Evolutionary conservation across 2,113 vertebrate species (phyloP).

Genomic region (Blennius ocellaris): DNA sequence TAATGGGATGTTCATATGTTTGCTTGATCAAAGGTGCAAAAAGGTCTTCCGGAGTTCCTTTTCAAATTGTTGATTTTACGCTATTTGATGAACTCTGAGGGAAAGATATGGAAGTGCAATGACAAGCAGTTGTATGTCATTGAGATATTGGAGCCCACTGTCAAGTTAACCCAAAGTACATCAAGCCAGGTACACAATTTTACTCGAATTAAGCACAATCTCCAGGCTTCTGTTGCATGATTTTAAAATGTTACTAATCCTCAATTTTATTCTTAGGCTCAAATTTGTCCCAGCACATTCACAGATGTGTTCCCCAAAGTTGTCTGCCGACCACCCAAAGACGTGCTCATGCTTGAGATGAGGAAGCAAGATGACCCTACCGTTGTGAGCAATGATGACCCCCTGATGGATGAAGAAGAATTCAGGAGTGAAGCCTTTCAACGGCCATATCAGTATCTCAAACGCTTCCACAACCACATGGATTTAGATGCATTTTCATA

Average conservation of each 20-base stretch:
- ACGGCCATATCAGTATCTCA: slow-evolving; percentile 93
- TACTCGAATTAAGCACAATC: not conserved
- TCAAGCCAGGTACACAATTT: slow-evolving; percentile 76
- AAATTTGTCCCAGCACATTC: slow-evolving; percentile 74
- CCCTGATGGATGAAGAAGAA: slow-evolving; percentile 88
- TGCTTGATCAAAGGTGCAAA: slow-evolving; percentile 84
- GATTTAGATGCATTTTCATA: slow-evolving; percentile 88
- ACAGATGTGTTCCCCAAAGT: slow-evolving; percentile 91
- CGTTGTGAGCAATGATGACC: slow-evolving; percentile 61
- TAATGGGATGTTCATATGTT: slow-evolving; percentile 12
- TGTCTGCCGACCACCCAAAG: slow-evolving; percentile 90
- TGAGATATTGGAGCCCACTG: slow-evolving; percentile 85
- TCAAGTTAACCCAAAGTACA: slow-evolving; percentile 51
- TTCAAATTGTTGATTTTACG: slow-evolving; percentile 93
- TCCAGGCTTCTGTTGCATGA: not conserved
- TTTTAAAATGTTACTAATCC: not conserved
- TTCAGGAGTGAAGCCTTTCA: slow-evolving; percentile 91
- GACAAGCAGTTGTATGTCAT: slow-evolving; percentile 89
- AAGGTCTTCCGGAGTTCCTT: slow-evolving; percentile 90
- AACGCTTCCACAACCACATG: slow-evolving; percentile 76
- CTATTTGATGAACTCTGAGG: slow-evolving; percentile 87
- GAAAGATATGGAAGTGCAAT: slow-evolving; percentile 91
- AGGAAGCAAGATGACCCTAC: slow-evolving; percentile 45
- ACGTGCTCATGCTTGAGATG: slow-evolving; percentile 84
- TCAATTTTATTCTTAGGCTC: slow-evolving; percentile 48